A percentile compares a stretch with the other conserved stretches of the same genome.
Conservation (phyloP, 2,113 vertebrate genomes). For the Fulica atra region DNA sequence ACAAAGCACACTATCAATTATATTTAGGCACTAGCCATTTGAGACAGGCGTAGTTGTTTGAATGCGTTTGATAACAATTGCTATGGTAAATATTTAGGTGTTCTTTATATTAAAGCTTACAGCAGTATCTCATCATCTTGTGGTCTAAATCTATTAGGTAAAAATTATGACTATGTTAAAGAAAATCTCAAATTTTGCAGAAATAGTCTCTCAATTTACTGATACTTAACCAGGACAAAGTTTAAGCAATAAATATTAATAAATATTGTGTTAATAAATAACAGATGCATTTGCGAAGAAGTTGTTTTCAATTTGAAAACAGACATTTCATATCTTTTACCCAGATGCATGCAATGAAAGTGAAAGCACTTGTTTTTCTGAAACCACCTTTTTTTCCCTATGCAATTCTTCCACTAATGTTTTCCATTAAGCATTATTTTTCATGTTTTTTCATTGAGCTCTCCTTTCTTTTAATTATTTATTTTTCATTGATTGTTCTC, state of each 20-base stretch:
- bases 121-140: not conserved
- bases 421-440: not conserved
- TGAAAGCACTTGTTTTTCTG: not conserved
- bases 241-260: not conserved
- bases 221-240: not conserved
- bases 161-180: not conserved
- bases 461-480: not conserved
- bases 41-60: not conserved
- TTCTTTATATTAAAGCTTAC: not conserved
- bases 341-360: not conserved
- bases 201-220: not conserved
- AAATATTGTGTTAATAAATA: not conserved
- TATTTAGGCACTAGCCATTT: not conserved
- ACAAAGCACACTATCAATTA: not conserved
- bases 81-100: not conserved
- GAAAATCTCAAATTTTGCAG: not conserved
- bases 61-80: not conserved
- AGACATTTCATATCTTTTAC: not conserved
- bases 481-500: conserved; percentile 39
- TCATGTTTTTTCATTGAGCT: not conserved
- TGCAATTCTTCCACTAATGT: not conserved
- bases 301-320: not conserved
- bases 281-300: not conserved
- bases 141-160: not conserved
- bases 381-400: not conserved